These are phyloP conservation scores for Zalophus californianus DNA, from an alignment of 2,797 vertebrate genomes.

Conservation along the genomic window DNA sequence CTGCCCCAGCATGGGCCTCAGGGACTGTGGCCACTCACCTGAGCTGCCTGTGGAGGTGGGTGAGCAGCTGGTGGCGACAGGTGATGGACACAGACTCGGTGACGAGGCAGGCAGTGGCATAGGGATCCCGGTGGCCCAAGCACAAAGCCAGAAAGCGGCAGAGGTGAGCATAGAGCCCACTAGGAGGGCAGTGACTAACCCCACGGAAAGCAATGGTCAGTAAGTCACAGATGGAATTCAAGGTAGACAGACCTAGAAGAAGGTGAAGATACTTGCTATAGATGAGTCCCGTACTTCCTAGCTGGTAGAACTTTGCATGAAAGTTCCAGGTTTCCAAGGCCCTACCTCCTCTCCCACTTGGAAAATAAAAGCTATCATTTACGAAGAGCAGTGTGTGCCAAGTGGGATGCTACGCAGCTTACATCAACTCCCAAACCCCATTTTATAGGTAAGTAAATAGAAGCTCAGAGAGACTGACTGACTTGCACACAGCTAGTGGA, in stretches of 20 bases:
- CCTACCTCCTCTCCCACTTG: background rate
- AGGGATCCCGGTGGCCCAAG: slow-evolving; percentile 89
- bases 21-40: slow-evolving; percentile 86
- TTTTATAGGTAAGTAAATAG: background rate
- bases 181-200: slow-evolving; percentile 92
- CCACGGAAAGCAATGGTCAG: slow-evolving; percentile 89
- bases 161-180: slow-evolving; percentile 89
- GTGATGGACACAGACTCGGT: slow-evolving; percentile 92
- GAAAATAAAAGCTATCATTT: background rate
- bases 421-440: background rate
- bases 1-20: background rate
- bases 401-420: background rate
- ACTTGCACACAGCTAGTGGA: background rate
- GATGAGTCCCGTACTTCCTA: background rate
- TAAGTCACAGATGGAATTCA: slow-evolving; percentile 87
- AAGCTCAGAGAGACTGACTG: background rate
- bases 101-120: slow-evolving; percentile 92
- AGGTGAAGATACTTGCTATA: background rate
- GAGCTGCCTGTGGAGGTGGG: slow-evolving; percentile 89
- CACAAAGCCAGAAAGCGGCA: slow-evolving; percentile 91
- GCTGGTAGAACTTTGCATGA: background rate
- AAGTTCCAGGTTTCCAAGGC: background rate
- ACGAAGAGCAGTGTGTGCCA: background rate
- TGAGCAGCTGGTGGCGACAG: slow-evolving; percentile 92
- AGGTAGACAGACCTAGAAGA: slow-evolving; percentile 86